Evolutionary conservation across 2,113 vertebrate species (phyloP).

Genomic region (Pantherophis guttatus): DNA sequence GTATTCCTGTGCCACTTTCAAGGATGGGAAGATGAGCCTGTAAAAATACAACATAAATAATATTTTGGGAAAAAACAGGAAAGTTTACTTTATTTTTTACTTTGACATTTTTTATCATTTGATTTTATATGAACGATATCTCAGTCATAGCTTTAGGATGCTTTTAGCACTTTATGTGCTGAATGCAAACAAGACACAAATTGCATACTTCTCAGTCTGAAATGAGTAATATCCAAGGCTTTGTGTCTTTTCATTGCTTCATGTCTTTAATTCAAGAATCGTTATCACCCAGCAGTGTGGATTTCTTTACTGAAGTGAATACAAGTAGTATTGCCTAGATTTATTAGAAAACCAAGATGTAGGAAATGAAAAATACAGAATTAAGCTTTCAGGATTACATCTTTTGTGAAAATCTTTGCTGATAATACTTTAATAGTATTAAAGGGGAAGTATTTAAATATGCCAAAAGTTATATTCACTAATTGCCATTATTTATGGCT

Average conservation of each 20-base stretch:
- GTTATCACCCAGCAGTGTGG: not conserved
- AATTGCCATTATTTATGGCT: conserved; percentile 41
- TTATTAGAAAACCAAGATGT: not conserved
- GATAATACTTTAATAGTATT: conserved; percentile 37
- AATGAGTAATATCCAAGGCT: not conserved
- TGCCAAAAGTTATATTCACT: not conserved
- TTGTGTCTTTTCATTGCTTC: not conserved
- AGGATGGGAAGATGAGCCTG: not conserved
- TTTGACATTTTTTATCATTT: not conserved
- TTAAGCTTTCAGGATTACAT: conserved; percentile 48
- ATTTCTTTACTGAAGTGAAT: not conserved
- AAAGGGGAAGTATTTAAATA: conserved; percentile 27
- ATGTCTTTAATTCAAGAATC: not conserved
- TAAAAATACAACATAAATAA: not conserved
- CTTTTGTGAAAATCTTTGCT: conserved; percentile 64
- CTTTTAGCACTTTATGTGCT: not conserved
- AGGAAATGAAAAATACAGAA: conserved; percentile 12
- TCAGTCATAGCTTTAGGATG: not conserved
- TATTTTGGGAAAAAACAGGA: not conserved
- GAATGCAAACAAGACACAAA: not conserved
- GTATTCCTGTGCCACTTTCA: not conserved
- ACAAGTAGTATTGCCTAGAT: not conserved
- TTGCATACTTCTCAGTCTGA: not conserved
- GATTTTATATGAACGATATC: not conserved
- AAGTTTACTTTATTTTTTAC: not conserved